Base-by-base conservation (phyloP, 2,797 vertebrate species). In the Esox lucius region DNA sequence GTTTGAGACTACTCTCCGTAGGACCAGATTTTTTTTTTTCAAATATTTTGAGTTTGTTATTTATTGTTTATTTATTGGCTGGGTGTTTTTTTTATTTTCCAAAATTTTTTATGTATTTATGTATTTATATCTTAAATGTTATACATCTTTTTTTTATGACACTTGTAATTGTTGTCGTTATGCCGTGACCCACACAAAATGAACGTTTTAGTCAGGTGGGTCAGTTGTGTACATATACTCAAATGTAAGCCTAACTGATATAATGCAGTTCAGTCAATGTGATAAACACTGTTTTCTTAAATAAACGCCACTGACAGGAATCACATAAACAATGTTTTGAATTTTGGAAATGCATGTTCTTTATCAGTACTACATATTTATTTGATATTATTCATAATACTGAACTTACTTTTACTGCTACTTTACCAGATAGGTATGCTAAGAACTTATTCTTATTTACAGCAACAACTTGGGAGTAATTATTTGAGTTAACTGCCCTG, bases 41-140 rank as follows among this genome's bases (percentile, higher is more conserved):
- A 31, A 31, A 31, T 31, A 31, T 31, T 31, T 31, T 1, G 28
- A 31, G 87, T 92, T 91, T 93, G 91, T 91, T 94, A 94, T 94
- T 93, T 94, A 94, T 94, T 91, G 73, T 90, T 92, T 94, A 94
- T 94, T 93, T 92, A 93, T 92, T 90, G 87, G 75, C 78, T 77
- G 70, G 76, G 71, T 81, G 59, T 79, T 76, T 86, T 70, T 70
- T 86, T 77, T 88, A 80, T 81, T 82, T 87, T 85, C 84, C 83
- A 11, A 9, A 46, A 46, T 85, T 89, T 68, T 71, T 72, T 82
- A 85, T 87, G 81, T 94, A 93, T 94, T 94, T 94, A 94, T 94
- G 84, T 93, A 94, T 94, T 94, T 93, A 93, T 94, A 85, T 89
- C 83, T 87, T 87, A 85, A 46, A 84, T 91, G 86, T 90, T 91